Percentiles rank a stretch among this genome's conserved stretches.
Conservation (phyloP, 2,113 vertebrate species). For the Gallinago paraguaiae region DNA sequence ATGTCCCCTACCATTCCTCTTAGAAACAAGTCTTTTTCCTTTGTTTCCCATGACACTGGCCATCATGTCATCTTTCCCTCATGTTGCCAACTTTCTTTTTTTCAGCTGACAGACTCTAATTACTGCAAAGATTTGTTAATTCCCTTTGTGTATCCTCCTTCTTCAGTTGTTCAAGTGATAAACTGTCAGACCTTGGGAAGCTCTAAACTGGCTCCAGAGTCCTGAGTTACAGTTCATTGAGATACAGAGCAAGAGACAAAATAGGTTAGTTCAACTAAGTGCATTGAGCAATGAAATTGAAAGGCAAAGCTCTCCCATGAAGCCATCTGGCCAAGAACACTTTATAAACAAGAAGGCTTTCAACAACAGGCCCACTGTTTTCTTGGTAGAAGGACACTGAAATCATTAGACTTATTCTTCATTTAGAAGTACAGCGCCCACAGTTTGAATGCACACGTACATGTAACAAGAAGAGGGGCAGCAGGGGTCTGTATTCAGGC, state of each 20-base stretch:
- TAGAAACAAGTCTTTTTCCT: background rate
- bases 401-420: background rate
- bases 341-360: slow-evolving; percentile 16
- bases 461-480: background rate
- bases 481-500: background rate
- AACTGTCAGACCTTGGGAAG: background rate
- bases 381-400: background rate
- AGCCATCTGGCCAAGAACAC: background rate
- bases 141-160: background rate
- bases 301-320: background rate
- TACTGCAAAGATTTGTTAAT: background rate
- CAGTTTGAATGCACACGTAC: background rate
- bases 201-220: background rate
- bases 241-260: background rate
- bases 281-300: background rate
- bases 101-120: background rate
- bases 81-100: background rate
- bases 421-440: background rate
- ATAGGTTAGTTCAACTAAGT: background rate
- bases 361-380: slow-evolving; percentile 10
- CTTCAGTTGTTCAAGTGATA: background rate
- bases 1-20: background rate
- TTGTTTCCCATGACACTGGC: background rate
- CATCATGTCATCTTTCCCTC: background rate
- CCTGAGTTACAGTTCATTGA: background rate